Percentiles rank a stretch among this genome's conserved stretches.
phyloP scores from a whole-genome alignment of 2,797 vertebrate genomes.

The Cephalopachus bancanus region DNA sequence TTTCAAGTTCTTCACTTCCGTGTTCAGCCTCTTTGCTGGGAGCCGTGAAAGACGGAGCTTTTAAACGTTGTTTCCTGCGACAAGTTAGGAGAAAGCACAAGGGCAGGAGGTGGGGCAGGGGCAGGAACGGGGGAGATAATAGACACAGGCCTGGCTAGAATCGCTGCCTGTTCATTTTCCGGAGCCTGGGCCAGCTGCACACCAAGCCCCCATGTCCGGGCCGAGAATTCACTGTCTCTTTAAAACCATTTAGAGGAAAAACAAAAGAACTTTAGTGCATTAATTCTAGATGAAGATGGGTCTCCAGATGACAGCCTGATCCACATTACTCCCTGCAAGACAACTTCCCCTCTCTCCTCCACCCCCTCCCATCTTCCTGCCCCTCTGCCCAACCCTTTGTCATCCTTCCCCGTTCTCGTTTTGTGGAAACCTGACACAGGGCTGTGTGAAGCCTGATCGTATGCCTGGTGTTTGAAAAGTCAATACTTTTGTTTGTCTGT shows the following conservation, averaged over 20 bases:
- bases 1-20: neutral
- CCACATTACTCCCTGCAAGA: slow-evolving; percentile 82
- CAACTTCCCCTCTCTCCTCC: slow-evolving; percentile 72
- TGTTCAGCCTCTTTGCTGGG: neutral
- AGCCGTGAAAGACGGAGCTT: neutral
- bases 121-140: too few relatives aligned
- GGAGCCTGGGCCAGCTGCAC: slow-evolving; percentile 43
- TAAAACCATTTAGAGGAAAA: slow-evolving; percentile 88
- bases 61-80: neutral
- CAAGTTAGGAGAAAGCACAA: neutral
- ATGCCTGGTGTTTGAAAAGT: slow-evolving; percentile 34
- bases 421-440: slow-evolving; percentile 63
- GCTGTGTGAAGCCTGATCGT: neutral
- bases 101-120: neutral
- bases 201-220: neutral
- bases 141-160: neutral
- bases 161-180: neutral
- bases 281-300: slow-evolving; percentile 88
- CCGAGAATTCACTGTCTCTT: slow-evolving; percentile 84
- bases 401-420: slow-evolving; percentile 1
- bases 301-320: slow-evolving; percentile 87
- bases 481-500: slow-evolving; percentile 34
- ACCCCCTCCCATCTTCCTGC: slow-evolving; percentile 36
- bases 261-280: slow-evolving; percentile 87
- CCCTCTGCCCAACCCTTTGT: slow-evolving; percentile 61